Evolutionary conservation across 2,113 vertebrate genomes (phyloP), one percentile per base, ranked within the genome.

Genomic region (Cinclus cinclus): DNA sequence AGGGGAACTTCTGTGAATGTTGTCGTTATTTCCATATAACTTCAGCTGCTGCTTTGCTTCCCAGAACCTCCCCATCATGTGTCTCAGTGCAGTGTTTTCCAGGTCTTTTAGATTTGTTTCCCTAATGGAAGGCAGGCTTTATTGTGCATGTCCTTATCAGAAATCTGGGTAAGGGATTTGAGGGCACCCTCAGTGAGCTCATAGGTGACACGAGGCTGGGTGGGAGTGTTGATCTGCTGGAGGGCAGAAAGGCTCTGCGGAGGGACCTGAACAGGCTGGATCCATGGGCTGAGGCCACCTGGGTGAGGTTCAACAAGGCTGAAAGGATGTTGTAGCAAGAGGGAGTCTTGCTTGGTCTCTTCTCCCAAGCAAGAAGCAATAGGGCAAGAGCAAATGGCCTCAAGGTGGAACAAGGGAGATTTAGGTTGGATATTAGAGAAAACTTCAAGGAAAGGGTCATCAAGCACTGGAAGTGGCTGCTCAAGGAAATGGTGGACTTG

Each of bases 11-110:
- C 73, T 80, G 58, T 67, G 89, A 90, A 84, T 79, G 71, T 87
- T 95, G 87, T 85, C 82, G 87, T 94, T 90, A 87, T 82, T 94
- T 81, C 87, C 47, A 41, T 92, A 35, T 56, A 90, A 86, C 80
- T 96, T 89, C 92, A 94, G 83, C 84, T 87, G 75, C 78, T 79
- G 28, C 87, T 93, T 93, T 88, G 35, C 92, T 82, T 92, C 71
- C 74, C 62, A 91, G 71, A 67, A 88, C 46, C 41, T 60, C 69
- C 39, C 50, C 20, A 35, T 60, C 55, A 16, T 23, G 91, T 85
- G 60, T 79, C 75, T 30, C 30, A 53, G 33, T 52, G 19, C 33
- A 37, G 47, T 53, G 70, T 85, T 76, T 58, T 83, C 39, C 76
- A 91, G 64, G 73, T 35, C 46, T 88, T 93, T 39, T 23, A 56